Base-by-base conservation (phyloP, 2,113 vertebrate genomes). In the Gavialis gangeticus region DNA sequence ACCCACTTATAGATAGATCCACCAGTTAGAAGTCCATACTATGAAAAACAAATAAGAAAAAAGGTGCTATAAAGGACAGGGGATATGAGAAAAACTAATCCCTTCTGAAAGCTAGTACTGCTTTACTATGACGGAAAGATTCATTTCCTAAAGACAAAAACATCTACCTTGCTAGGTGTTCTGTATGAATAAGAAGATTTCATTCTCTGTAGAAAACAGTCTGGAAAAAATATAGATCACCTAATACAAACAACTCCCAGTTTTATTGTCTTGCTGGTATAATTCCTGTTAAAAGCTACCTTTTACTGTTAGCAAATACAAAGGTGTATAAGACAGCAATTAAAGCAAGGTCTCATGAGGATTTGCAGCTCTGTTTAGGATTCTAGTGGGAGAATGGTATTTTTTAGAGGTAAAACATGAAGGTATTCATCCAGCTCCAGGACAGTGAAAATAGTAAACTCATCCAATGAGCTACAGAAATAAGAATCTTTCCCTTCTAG, bases 151-250 rank as follows among this genome's bases (percentile, higher is more conserved):
- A 11, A 89, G 28, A 75, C 18, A 91, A 95, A 87, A 71, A 1
- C 8, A 78, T 69, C 54, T n/a, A 30, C 2, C 8, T 62, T 12
- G 60, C 1, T 2, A 16, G 62, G 16, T 64, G 90, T 91, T 59
- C 55, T 59, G 13, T 82, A 73, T 34, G 3, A 85, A 12, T 80
- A 88, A 86, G 94, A 86, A 7, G 28, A 90, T 64, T 2, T 6
- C 10, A 12, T 27, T 4, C 5, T 0, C 54, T 9, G 60, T 3
- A 1, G 54, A 18, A 63, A 85, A 71, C 1, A 19, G 34, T 5
- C 9, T 73, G 25, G 19, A n/a, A 79, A 63, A 67, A 73, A 30
- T 57, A 56, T 1, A 78, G 18, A 21, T n/a, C 4, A n/a, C 34
- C 6, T 69, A 86, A 28, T 59, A 79, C 12, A 25, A 27, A 69